These are phyloP conservation scores for Plecotus auritus DNA, from an alignment of 2,113 vertebrate genomes.

Conservation along the genomic window DNA sequence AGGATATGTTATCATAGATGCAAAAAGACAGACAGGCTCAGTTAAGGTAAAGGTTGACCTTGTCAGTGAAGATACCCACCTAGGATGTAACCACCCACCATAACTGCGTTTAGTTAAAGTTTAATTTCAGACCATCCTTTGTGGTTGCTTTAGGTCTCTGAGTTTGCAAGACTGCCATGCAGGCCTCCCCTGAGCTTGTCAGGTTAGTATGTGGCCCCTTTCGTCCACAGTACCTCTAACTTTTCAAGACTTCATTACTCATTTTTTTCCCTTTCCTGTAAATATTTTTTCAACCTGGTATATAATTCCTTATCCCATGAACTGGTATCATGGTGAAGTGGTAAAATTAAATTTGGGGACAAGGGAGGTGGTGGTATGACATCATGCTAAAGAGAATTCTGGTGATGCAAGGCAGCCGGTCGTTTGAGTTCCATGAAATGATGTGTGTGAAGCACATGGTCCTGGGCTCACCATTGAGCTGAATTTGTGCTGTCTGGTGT, in stretches of 20 bases:
- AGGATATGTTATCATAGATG: no score
- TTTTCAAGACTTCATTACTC: background rate
- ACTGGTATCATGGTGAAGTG: background rate
- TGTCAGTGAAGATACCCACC: no score
- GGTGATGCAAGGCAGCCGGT: accelerated
- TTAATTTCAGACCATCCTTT: no score
- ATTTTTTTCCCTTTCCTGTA: background rate
- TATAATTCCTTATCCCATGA: background rate
- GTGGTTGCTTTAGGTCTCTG: no score
- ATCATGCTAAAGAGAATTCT: background rate
- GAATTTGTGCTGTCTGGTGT: accelerated
- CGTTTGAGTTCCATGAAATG: background rate
- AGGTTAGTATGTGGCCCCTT: no score
- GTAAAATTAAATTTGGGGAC: background rate
- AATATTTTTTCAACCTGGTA: background rate
- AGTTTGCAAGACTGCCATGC: no score
- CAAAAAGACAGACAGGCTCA: no score
- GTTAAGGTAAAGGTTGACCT: no score
- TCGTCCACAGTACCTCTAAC: background rate
- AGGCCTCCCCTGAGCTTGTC: no score
- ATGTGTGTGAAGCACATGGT: accelerated
- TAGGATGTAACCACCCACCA: no score
- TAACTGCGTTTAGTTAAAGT: no score
- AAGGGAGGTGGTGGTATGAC: background rate
- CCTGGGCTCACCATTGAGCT: no score